phyloP scores from a whole-genome alignment of 2,888 invertebrate genomes.

The Trachelus iudaicus region DNA sequence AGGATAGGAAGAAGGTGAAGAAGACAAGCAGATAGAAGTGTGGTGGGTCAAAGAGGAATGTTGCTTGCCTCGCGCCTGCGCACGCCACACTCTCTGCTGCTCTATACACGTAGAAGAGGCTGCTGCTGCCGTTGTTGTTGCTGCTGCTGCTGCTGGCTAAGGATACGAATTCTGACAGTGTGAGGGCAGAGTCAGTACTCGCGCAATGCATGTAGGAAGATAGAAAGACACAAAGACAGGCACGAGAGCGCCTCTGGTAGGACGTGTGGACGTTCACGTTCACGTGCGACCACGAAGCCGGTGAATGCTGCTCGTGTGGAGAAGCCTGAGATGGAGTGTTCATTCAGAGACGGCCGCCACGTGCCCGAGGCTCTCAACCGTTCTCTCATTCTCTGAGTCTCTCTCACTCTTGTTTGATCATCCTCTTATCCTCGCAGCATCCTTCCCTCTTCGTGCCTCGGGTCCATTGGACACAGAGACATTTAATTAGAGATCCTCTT shows the following conservation, averaged over 20 bases:
- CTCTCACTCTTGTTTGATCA: neutral
- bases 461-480: neutral
- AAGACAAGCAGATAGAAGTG: constrained; percentile 43
- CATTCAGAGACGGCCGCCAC: constrained; percentile 62
- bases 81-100: constrained; percentile 25
- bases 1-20: constrained; percentile 34
- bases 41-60: constrained; percentile 56
- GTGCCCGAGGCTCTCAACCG: constrained; percentile 60
- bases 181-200: neutral
- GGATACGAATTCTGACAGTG: neutral
- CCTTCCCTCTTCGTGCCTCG: neutral
- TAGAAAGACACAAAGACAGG: neutral
- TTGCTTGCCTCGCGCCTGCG: constrained; percentile 58
- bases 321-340: constrained; percentile 36
- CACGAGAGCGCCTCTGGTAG: constrained; percentile 24
- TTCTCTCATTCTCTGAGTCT: neutral
- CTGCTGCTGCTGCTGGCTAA: neutral
- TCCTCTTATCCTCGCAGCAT: neutral
- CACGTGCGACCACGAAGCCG: constrained; percentile 26
- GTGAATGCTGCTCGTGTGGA: constrained; percentile 39
- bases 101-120: constrained; percentile 15
- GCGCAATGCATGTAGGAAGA: neutral
- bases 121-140: neutral
- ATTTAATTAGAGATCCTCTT: neutral
- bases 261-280: constrained; percentile 20